Conservation (phyloP, 2,113 vertebrate species). For the Carassius carassius region DNA sequence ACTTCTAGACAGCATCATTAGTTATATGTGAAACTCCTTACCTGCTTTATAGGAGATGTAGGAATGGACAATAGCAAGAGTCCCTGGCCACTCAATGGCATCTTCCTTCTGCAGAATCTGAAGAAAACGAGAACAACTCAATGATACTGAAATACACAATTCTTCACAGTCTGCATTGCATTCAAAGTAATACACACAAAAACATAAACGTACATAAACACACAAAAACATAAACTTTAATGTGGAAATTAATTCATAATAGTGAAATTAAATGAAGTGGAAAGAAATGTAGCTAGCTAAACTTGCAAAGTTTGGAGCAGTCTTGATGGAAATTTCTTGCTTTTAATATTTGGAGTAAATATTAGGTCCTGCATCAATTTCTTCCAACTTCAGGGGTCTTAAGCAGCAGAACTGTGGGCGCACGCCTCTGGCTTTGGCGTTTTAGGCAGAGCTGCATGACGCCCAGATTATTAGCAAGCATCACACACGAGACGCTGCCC, state of each 20-base stretch:
- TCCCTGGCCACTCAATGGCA: slow-evolving; percentile 90
- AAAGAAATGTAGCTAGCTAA: background rate
- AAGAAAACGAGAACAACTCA: slow-evolving; percentile 40
- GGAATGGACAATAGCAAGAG: slow-evolving; percentile 91
- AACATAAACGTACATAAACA: background rate
- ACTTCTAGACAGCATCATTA: background rate
- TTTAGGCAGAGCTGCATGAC: slow-evolving; percentile 79
- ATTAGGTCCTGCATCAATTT: background rate
- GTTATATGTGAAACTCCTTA: slow-evolving; percentile 55
- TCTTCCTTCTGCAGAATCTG: slow-evolving; percentile 91
- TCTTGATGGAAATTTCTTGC: slow-evolving; percentile 7
- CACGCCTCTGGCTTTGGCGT: slow-evolving; percentile 59
- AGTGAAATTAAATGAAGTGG: background rate
- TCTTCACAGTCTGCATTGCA: background rate
- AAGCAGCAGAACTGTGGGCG: background rate
- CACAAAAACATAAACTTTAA: background rate
- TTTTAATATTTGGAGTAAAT: background rate
- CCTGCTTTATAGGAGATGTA: slow-evolving; percentile 95
- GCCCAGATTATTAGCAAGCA: background rate
- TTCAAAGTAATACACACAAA: background rate
- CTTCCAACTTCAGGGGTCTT: background rate
- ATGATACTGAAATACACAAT: slow-evolving; percentile 12
- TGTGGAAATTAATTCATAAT: background rate
- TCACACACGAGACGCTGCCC: slow-evolving; percentile 68
- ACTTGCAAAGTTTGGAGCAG: slow-evolving; percentile 51